Evolutionary conservation across 2,888 invertebrate genomes (phyloP), one percentile per base, ranked within the genome.

Genomic region (Pomacea canaliculata): DNA sequence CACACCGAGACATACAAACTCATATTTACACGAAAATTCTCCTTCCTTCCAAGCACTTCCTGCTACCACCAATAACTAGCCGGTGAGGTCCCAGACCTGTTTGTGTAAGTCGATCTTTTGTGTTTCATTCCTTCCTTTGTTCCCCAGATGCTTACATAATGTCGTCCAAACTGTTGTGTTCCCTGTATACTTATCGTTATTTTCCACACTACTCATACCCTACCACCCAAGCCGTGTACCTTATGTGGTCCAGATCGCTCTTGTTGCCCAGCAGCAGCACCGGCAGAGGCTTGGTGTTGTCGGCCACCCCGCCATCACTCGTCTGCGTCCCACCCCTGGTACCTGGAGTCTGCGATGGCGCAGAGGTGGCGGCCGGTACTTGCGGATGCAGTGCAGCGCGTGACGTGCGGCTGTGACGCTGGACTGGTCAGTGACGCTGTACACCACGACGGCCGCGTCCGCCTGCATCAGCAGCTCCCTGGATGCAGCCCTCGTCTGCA

Each of bases 221-320:
- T 59, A 27, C 62, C 60, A 18, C 49, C 16, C 16, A 16, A 9
- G 23, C 37, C 16, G 13, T 7, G 16, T 70, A 84, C 85, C 85
- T 83, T 62, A 78, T 71, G 70, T 85, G 85, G 65, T 80, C 82
- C 3, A 85, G 76, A 69, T 85, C 85, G 27, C 78, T 76, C 77
- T 85, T 84, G 81, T 85, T 85, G 23, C 84, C 85, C 46, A 85
- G 80, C 63, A 85, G 73, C 63, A 84, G 80, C 8, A 84, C 72
- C 9, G 85, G 85, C 37, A 84, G 72, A 13, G 73, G 73, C 66
- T 56, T 56, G 51, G 12, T 0, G 51, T 56, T 56, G 10, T 56
- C 51, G 0, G 0, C 7, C 8, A 10, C 51, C 12, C 7, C 10
- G 51, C 7, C 51, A 10, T 56, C 51, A 27, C 4, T 67, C 66